Evolutionary conservation across 1,140 invertebrate species (phyloP).

Genomic region (Cyclina sinensis): DNA sequence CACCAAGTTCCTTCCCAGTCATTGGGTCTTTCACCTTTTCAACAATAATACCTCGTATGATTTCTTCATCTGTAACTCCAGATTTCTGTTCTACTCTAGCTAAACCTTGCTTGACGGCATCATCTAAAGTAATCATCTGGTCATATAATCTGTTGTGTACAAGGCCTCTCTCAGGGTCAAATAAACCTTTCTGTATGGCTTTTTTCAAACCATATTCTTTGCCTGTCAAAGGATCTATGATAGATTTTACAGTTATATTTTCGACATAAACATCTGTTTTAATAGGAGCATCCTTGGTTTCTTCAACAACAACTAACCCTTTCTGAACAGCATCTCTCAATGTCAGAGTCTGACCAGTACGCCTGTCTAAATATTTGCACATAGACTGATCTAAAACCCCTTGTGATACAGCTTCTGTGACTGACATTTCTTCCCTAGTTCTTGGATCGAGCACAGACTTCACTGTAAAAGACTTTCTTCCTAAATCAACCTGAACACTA

Average conservation of each 20-base stretch:
- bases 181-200: conserved; percentile 91
- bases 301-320: conserved; percentile 74
- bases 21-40: conserved; percentile 89
- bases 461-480: conserved; percentile 71
- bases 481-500: conserved; percentile 64
- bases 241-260: conserved; percentile 90
- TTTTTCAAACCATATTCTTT: conserved; percentile 93
- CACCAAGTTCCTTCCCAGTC: conserved; percentile 90
- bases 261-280: conserved; percentile 93
- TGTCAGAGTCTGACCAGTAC: conserved; percentile 92
- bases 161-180: conserved; percentile 78
- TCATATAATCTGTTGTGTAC: conserved; percentile 83
- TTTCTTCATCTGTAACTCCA: conserved; percentile 72
- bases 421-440: conserved; percentile 92
- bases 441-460: conserved; percentile 93
- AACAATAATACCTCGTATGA: conserved; percentile 75
- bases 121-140: conserved; percentile 86
- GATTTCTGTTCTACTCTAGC: conserved; percentile 84
- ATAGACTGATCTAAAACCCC: conserved; percentile 88
- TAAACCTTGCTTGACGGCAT: conserved; percentile 89
- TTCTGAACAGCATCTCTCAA: conserved; percentile 92
- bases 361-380: conserved; percentile 89
- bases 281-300: conserved; percentile 87
- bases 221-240: conserved; percentile 87
- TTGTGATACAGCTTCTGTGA: conserved; percentile 93